Percentiles rank a stretch among this genome's conserved stretches.
Conservation (phyloP, 2,797 vertebrate species). For the Chaetodon trifasciatus region DNA sequence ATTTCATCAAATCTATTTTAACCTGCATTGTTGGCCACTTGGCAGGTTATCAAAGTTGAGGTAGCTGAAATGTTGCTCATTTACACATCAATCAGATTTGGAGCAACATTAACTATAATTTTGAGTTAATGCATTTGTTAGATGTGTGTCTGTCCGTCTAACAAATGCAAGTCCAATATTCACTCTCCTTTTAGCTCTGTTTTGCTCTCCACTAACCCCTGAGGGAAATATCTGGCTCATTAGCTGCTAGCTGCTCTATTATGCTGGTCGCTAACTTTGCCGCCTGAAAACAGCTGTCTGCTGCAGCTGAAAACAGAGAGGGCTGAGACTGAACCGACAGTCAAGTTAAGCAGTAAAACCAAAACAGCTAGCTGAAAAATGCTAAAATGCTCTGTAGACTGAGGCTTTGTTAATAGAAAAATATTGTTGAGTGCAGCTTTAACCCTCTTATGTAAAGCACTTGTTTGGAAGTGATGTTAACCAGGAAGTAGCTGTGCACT, state of each 20-base stretch:
- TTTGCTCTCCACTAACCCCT: neutral
- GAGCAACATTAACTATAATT: neutral
- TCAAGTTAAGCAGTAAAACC: neutral
- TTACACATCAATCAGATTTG: neutral
- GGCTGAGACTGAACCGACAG: neutral
- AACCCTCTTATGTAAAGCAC: neutral
- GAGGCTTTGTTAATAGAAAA: neutral
- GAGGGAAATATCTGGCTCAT: slow-evolving; percentile 1
- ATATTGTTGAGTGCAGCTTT: slow-evolving; percentile 5
- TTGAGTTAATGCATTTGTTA: neutral
- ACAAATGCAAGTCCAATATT: neutral
- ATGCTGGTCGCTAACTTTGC: neutral
- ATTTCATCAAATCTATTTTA: neutral
- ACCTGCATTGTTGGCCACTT: neutral
- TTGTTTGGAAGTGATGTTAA: neutral
- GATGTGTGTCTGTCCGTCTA: neutral
- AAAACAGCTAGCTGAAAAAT: neutral
- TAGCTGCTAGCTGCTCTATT: neutral
- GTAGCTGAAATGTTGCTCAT: neutral
- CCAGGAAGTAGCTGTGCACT: neutral
- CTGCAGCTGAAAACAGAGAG: neutral
- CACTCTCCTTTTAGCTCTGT: neutral
- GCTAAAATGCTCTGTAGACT: neutral
- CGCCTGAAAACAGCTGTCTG: neutral
- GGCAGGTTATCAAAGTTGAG: neutral